Base-by-base conservation (phyloP, 1,140 invertebrate species). In the Achroia grisella region DNA sequence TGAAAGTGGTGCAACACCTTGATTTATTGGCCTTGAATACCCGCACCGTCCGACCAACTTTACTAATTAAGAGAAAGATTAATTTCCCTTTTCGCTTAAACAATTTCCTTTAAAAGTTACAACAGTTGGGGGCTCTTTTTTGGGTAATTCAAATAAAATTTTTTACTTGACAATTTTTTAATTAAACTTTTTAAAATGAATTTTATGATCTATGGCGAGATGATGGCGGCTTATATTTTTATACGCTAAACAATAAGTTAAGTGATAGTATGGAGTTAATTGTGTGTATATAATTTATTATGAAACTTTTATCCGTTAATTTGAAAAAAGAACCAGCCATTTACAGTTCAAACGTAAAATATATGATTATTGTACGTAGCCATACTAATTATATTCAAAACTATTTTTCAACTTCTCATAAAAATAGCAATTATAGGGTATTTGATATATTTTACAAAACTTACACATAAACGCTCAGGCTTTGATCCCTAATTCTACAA, bases 21-120 rank as follows among this genome's bases (percentile, higher is more conserved):
- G 74, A 81, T 78, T 81, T 75, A 81, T 81, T 48, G 64, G 62
- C 69, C 72, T 71, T 71, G 74, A 67, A 76, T 76, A 64, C 65
- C 53, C 66, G 62, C 58, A 58, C 51, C 67, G 62, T 69, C 72
- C 60, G 59, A 68, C 64, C 62, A 81, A 81, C 72, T 81, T 81
- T 81, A 52, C 77, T 81, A 81, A 81, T 81, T 81, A 81, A 78
- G 65, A 70, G 54, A 75, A 78, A 81, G 74, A 81, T 81, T 76
- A 77, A 78, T 78, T 76, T 76, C 74, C 74, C 60, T 71, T 67
- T 73, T 74, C 63, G 68, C 57, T 71, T 71, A 71, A 76, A 81
- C 58, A 71, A 75, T 71, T 75, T 75, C 60, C 68, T 39, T 58
- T 52, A 62, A 71, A 73, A 75, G 61, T 71, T 69, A 65, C 52